Evolutionary conservation across 2,113 vertebrate species (phyloP).

Genomic region (Oreocharis arfaki): DNA sequence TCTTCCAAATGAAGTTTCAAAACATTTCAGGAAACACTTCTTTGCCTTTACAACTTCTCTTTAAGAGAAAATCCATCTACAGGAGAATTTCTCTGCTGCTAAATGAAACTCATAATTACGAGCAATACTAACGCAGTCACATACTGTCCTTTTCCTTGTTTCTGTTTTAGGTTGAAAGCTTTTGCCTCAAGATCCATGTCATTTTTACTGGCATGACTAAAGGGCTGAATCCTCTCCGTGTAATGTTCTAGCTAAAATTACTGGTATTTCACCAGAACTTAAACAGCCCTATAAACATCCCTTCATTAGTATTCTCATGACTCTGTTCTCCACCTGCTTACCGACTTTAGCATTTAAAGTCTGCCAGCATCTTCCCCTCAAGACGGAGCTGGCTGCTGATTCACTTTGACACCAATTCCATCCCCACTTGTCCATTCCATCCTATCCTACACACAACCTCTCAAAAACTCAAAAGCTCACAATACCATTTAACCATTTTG

Average conservation of each 20-base stretch:
- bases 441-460: not conserved
- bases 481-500: not conserved
- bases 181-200: not conserved
- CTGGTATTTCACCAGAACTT: not conserved
- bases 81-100: not conserved
- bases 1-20: not conserved
- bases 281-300: not conserved
- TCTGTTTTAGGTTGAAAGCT: not conserved
- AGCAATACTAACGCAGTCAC: not conserved
- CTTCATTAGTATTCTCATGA: not conserved
- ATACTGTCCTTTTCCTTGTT: not conserved
- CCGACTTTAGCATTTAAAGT: not conserved
- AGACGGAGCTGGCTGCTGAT: not conserved
- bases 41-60: not conserved
- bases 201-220: not conserved
- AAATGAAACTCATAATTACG: not conserved
- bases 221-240: not conserved
- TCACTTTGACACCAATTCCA: not conserved
- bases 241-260: not conserved
- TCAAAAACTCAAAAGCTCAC: not conserved
- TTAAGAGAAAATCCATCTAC: not conserved
- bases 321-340: not conserved
- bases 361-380: not conserved
- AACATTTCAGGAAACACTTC: not conserved
- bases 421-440: not conserved